phyloP scores from a whole-genome alignment of 1,140 invertebrate genomes.

The Brachionus rotundiformis region DNA sequence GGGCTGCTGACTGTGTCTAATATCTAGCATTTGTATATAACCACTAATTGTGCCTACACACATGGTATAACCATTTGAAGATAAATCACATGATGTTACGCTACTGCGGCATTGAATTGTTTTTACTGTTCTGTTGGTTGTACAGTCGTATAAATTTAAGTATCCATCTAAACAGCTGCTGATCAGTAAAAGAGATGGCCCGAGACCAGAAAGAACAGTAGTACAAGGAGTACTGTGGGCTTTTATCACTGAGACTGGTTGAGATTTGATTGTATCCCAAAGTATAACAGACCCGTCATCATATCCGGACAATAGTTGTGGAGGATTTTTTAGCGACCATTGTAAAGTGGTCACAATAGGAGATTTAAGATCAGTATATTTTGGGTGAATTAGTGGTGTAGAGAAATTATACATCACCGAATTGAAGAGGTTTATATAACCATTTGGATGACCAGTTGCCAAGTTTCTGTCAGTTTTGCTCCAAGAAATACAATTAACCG shows the following conservation, averaged over 20 bases:
- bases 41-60: conserved; percentile 17
- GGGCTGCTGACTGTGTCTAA: background rate
- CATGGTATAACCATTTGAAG: background rate
- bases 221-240: conserved; percentile 16
- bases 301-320: conserved; percentile 16
- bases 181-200: background rate
- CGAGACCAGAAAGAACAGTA: conserved; percentile 17
- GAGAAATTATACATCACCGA: background rate
- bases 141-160: background rate
- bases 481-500: conserved; percentile 22
- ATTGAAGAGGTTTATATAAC: background rate
- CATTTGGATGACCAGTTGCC: conserved; percentile 13
- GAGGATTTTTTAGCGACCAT: conserved; percentile 21
- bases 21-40: background rate
- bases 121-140: conserved; percentile 18
- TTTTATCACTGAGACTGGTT: background rate
- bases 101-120: conserved; percentile 16
- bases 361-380: conserved; percentile 8
- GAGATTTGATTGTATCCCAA: conserved; percentile 40
- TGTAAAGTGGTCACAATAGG: background rate
- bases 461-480: conserved; percentile 24
- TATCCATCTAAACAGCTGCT: conserved; percentile 27
- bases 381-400: background rate
- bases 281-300: conserved; percentile 47
- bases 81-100: conserved; percentile 39